These are phyloP conservation scores for Drosophila tsacasi DNA, from an alignment of 1,140 invertebrate genomes.

Conservation along the genomic window DNA sequence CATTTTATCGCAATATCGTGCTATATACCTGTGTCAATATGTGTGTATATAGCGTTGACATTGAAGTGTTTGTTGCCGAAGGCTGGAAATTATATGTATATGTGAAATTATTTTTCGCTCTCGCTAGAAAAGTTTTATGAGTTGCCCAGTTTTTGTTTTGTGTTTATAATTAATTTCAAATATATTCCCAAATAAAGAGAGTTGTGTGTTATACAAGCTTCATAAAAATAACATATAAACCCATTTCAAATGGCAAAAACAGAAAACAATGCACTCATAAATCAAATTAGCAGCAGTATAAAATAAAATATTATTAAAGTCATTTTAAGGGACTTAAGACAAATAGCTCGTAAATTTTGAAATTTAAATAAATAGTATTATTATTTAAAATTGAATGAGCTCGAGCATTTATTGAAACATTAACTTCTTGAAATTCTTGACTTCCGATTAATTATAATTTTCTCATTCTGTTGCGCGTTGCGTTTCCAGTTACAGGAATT, in stretches of 20 bases:
- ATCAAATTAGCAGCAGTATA: not conserved
- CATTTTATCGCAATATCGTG: slow-evolving; percentile 2
- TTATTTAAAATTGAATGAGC: not conserved
- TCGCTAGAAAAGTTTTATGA: slow-evolving; percentile 16
- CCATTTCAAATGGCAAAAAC: not conserved
- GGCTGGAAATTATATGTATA: slow-evolving; percentile 32
- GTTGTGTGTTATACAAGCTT: slow-evolving; percentile 30
- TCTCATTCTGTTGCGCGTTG: not conserved
- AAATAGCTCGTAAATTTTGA: not conserved
- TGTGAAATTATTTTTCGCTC: slow-evolving; percentile 20
- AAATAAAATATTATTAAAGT: too few relatives aligned
- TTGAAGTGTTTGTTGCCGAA: slow-evolving; percentile 43
- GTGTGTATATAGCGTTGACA: slow-evolving; percentile 41
- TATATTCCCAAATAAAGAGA: slow-evolving; percentile 6
- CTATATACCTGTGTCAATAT: slow-evolving; percentile 1
- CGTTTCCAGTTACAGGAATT: not conserved
- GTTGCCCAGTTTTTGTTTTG: slow-evolving; percentile 30
- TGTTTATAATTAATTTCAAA: slow-evolving; percentile 25
- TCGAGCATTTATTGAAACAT: not conserved
- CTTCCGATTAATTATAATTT: not conserved
- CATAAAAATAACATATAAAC: not conserved
- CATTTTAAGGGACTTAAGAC: too few relatives aligned
- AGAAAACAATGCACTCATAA: not conserved
- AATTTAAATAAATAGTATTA: not conserved
- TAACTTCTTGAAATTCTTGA: not conserved